A percentile compares a stretch with the other conserved stretches of the same genome.
phyloP scores from a whole-genome alignment of 1,140 invertebrate genomes.

The Chymomyza costata region DNA sequence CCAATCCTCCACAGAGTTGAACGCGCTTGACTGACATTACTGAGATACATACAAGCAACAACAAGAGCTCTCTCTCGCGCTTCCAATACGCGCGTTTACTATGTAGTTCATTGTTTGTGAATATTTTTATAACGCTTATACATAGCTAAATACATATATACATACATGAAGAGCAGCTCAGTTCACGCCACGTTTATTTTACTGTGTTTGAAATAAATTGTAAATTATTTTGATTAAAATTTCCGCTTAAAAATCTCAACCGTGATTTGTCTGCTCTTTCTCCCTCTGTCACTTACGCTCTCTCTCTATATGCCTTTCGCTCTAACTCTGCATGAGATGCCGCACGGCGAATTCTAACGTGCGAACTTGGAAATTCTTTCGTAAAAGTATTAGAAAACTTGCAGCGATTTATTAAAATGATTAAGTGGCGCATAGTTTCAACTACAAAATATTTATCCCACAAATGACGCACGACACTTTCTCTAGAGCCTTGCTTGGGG shows the following conservation, averaged over 20 bases:
- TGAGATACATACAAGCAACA: conserved; percentile 25
- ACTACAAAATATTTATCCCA: not conserved
- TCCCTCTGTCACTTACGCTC: conserved; percentile 11
- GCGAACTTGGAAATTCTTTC: conserved; percentile 32
- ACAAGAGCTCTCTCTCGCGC: conserved; percentile 12
- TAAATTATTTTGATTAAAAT: conserved; percentile 72
- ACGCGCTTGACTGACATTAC: conserved; percentile 62
- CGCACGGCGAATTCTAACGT: no score
- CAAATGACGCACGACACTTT: conserved; percentile 18
- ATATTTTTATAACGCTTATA: conserved; percentile 39
- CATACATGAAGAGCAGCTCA: conserved; percentile 20
- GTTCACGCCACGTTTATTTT: conserved; percentile 19
- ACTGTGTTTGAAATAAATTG: conserved; percentile 69
- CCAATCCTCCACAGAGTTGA: conserved; percentile 57
- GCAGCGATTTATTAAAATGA: conserved; percentile 17
- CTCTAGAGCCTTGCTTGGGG: conserved; percentile 6
- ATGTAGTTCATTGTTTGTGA: conserved; percentile 39
- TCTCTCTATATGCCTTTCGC: not conserved
- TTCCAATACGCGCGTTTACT: no score
- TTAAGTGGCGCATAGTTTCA: conserved; percentile 27
- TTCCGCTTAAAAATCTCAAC: conserved; percentile 63
- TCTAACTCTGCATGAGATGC: conserved; percentile 10
- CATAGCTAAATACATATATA: not conserved
- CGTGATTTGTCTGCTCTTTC: conserved; percentile 1
- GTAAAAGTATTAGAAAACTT: conserved; percentile 21